Base-by-base conservation (phyloP, 2,888 invertebrate species). In the Agriopis marginaria region DNA sequence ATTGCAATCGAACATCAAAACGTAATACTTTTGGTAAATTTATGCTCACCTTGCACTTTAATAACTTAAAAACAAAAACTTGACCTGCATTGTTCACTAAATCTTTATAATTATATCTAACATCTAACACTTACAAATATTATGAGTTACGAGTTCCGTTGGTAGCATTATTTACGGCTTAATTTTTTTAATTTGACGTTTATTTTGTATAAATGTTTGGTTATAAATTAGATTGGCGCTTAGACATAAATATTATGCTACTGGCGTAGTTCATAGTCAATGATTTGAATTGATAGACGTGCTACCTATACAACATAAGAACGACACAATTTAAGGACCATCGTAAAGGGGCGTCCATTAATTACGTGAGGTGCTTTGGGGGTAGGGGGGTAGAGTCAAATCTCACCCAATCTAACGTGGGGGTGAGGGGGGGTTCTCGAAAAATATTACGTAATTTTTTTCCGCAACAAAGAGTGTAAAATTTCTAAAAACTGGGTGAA, bases 121-220 rank as follows among this genome's bases (percentile, higher is more conserved):
- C 8, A 7, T 42, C 17, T 44, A 17, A 17, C 11, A 11, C 1
- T 47, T 42, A 32, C 0, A 53, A 23, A 49, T 17, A 14, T 7
- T 39, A 47, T 47, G 39, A 63, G 51, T 49, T 63, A 45, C 11
- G 40, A 58, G 54, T 3, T n/a, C 47, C 63, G 59, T 23, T n/a
- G 47, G 50, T 45, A 59, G 17, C n/a, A 9, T 55, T 62, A 58
- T 74, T 71, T 68, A 72, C 58, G 64, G 65, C 63, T 54, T 44
- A 23, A 65, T 67, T 70, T 65, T 67, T 32, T 49, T 63, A 63
- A 67, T 62, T 53, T 71, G 67, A 72, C 69, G 65, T 72, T 72
- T 67, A 71, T 69, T 47, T 66, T 60, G 23, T 59, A 39, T 68
- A 68, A 67, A 65, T 56, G 32, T 44, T 44, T 40, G 12, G 49